Evolutionary conservation across 2,888 invertebrate genomes (phyloP).

Genomic region (Mayetiola destructor): DNA sequence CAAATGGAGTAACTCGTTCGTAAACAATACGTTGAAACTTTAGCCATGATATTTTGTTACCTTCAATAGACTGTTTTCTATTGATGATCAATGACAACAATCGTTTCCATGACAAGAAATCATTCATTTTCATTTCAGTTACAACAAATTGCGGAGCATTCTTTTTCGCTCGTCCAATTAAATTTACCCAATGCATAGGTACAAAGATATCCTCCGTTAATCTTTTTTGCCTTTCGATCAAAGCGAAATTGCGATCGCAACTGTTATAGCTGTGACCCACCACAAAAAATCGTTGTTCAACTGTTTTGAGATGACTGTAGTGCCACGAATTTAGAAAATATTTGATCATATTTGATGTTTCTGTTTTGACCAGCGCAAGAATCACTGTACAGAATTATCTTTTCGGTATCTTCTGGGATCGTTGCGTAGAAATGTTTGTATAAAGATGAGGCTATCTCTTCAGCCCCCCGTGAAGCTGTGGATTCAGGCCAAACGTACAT

Average conservation of each 20-base stretch:
- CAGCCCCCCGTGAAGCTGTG: neutral
- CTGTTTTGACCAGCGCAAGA: neutral
- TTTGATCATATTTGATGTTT: neutral
- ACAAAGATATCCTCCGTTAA: neutral
- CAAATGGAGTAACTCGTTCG: neutral
- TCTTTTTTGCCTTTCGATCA: neutral
- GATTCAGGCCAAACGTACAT: neutral
- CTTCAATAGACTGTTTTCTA: neutral
- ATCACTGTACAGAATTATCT: neutral
- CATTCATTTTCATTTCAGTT: neutral
- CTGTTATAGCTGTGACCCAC: neutral
- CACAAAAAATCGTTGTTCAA: neutral
- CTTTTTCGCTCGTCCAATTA: neutral
- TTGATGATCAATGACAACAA: neutral
- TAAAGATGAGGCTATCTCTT: neutral
- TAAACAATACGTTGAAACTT: neutral
- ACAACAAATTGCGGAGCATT: neutral
- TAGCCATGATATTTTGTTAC: neutral
- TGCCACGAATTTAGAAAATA: neutral
- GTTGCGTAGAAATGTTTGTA: neutral
- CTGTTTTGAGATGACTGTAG: too few species aligned
- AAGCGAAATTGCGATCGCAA: neutral
- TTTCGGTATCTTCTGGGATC: neutral
- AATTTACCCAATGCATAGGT: neutral
- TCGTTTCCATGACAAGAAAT: neutral